Conservation (phyloP, 2,888 invertebrate genomes). For the Drosophila monieri region DNA sequence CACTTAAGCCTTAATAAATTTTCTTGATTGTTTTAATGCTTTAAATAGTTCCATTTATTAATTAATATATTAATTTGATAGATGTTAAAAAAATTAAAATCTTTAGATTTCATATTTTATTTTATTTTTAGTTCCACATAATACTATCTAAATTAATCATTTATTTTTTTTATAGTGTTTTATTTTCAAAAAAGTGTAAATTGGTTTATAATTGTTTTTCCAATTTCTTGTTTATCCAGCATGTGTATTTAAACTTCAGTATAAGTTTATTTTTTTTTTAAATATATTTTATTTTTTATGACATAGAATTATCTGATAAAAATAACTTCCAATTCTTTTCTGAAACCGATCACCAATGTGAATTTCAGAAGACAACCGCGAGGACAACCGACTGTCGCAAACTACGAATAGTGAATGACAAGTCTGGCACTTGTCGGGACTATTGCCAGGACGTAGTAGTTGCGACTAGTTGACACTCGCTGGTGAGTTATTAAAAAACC, state of each 20-base stretch:
- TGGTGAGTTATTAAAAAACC: slow-evolving; percentile 47
- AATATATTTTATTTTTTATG: not conserved
- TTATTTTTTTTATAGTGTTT: no score
- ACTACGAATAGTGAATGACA: slow-evolving; percentile 59
- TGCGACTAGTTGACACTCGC: slow-evolving; percentile 34
- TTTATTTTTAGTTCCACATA: not conserved
- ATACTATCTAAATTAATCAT: no score
- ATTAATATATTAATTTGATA: not conserved
- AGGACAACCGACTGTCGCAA: slow-evolving; percentile 53
- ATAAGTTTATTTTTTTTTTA: not conserved
- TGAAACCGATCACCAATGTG: slow-evolving; percentile 15
- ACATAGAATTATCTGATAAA: not conserved
- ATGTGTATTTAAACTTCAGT: no score
- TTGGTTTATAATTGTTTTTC: no score
- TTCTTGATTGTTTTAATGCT: not conserved
- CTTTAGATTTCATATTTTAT: not conserved
- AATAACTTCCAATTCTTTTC: not conserved
- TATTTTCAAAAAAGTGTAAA: no score
- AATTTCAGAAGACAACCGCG: slow-evolving; percentile 23
- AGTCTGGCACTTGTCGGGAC: slow-evolving; percentile 33
- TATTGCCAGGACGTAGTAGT: slow-evolving; percentile 38
- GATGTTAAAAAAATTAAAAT: not conserved
- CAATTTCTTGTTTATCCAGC: not conserved
- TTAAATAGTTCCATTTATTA: not conserved
- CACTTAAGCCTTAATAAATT: not conserved